Conservation (phyloP, 2,113 vertebrate species). For the Pelusios castaneus region DNA sequence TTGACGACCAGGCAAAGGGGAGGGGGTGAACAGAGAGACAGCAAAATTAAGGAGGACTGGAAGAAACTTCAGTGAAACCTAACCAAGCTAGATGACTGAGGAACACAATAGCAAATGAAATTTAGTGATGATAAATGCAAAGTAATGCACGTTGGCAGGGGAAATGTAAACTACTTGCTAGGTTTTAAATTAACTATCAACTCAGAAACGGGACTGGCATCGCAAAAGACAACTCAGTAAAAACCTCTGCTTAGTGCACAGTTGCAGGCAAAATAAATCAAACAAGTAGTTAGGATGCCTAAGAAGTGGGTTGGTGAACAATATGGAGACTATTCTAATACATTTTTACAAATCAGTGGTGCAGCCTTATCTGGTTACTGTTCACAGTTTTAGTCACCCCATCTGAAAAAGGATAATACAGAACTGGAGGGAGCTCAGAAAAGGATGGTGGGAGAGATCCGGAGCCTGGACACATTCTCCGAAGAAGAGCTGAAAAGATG, state of each 20-base stretch:
- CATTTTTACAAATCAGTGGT: conserved; percentile 26
- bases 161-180: conserved; percentile 24
- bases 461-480: conserved; percentile 22
- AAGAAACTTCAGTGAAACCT: not conserved
- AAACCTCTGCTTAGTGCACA: conserved; percentile 43
- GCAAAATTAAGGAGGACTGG: conserved; percentile 6
- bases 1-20: conserved; percentile 54
- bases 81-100: not conserved
- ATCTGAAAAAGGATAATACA: conserved; percentile 48
- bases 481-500: not conserved
- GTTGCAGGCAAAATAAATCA: not conserved
- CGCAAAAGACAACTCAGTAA: not conserved
- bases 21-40: conserved; percentile 35
- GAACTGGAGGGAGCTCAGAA: conserved; percentile 37
- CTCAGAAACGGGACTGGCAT: not conserved
- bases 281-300: conserved; percentile 22
- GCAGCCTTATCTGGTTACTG: not conserved
- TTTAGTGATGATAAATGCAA: not conserved
- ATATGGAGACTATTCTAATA: conserved; percentile 11
- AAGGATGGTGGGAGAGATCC: conserved; percentile 43
- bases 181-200: not conserved
- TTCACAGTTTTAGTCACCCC: conserved; percentile 31
- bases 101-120: conserved; percentile 16
- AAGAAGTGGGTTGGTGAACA: conserved; percentile 19
- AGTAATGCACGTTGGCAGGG: not conserved